Evolutionary conservation across 1,140 invertebrate species (phyloP).

Genomic region (Drosophila ercepeae): DNA sequence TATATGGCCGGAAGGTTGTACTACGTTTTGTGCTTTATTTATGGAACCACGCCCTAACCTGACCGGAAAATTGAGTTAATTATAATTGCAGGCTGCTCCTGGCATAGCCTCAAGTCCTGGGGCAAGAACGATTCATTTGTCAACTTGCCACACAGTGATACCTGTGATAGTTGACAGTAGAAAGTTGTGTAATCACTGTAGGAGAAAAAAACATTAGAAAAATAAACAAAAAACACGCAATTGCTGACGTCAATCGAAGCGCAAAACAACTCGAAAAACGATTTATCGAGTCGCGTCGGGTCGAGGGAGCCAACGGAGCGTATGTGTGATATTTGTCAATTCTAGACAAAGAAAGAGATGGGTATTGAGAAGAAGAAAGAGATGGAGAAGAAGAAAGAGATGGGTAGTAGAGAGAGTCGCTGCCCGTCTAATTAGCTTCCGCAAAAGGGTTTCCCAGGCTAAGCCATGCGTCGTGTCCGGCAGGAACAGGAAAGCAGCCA

Average conservation of each 20-base stretch:
- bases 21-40: conserved; percentile 12
- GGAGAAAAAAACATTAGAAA: not conserved
- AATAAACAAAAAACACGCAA: conserved; percentile 6
- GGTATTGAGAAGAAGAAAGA: no score
- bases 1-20: conserved; percentile 34
- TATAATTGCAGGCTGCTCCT: conserved; percentile 33
- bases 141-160: conserved; percentile 18
- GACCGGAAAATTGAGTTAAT: conserved; percentile 30
- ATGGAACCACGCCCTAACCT: not conserved
- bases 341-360: not conserved
- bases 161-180: conserved; percentile 22
- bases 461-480: conserved; percentile 20
- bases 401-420: no score
- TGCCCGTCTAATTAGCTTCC: conserved; percentile 29
- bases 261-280: conserved; percentile 15
- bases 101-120: conserved; percentile 17
- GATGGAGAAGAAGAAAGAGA: no score
- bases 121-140: conserved; percentile 26
- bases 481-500: conserved; percentile 25
- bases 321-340: conserved; percentile 44
- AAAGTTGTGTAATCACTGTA: conserved; percentile 41
- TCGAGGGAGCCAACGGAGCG: conserved; percentile 24
- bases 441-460: conserved; percentile 1
- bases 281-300: conserved; percentile 37
- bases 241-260: conserved; percentile 30